Percentiles rank a stretch among this genome's conserved stretches.
phyloP scores from a whole-genome alignment of 2,113 vertebrate genomes.

The Vimba vimba region DNA sequence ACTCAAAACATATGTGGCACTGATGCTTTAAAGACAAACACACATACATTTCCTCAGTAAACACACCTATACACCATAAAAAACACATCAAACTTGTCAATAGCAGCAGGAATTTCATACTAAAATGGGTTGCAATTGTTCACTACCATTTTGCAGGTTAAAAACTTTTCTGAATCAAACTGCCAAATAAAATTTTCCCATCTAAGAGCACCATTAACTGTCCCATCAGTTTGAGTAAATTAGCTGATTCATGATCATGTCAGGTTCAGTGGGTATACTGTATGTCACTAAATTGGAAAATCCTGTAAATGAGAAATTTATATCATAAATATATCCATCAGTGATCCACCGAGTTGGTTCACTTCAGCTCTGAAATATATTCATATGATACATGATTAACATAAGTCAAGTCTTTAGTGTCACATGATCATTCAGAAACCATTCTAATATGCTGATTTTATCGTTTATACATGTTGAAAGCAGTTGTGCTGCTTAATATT shows the following conservation, averaged over 20 bases:
- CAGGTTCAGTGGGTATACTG: no score
- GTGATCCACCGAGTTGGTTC: background rate
- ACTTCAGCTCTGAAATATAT: background rate
- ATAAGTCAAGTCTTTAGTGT: background rate
- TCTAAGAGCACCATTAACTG: background rate
- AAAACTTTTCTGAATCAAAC: background rate
- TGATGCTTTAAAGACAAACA: background rate
- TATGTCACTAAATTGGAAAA: no score
- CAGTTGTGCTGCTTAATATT: no score
- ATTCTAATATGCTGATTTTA: no score
- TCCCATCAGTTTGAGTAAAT: background rate
- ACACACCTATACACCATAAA: background rate
- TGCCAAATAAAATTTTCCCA: background rate
- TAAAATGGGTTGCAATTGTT: background rate
- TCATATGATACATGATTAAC: background rate
- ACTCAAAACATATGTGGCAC: conserved; percentile 11
- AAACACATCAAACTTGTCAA: background rate
- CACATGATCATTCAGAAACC: no score
- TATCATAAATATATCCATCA: no score
- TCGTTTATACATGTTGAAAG: no score
- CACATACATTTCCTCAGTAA: background rate
- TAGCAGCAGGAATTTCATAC: background rate
- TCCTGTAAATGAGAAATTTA: no score
- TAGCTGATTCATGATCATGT: background rate
- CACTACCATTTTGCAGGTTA: background rate